Evolutionary conservation across 1,140 invertebrate species (phyloP), one percentile per base, ranked within the genome.

Genomic region (Drosophila malerkotliana): DNA sequence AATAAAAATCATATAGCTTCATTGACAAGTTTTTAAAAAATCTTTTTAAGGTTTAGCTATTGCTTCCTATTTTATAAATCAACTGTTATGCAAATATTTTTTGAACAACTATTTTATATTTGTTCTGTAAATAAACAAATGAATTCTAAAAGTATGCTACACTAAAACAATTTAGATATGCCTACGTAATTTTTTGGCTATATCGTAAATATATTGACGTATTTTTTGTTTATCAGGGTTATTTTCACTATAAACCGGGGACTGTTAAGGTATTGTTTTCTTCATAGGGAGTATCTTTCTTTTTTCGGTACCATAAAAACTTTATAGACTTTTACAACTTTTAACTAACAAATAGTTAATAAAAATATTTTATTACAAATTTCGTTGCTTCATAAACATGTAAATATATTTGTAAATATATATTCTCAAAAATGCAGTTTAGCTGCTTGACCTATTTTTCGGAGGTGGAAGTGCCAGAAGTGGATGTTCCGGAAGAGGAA

Each of bases 101-200:
- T 21, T 21, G 21, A 21, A 21, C 2, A 21, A 21, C 21, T 21
- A 21, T 21, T 21, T 2, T 21, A 21, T 2, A 21, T 21, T 21
- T 21, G 2, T 21, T 2, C 2, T 21, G 21, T 15, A 44, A 44
- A 18, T 18, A 44, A 15, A 18, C n/a, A 44, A 44, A 44, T 44
- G 2, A 18, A 4, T 44, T 44, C 41, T 18, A 9, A 47, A 47
- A 47, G 44, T 47, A 47, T 24, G 44, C 44, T 24, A 47, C 18
- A 47, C 44, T 47, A 47, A 47, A 47, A 47, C 44, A 21, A 47
- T 47, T 47, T 21, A 47, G 44, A 47, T 47, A 47, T 18, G 18
- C 7, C 9, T 18, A 37, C 18, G 9, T 21, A 21, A 21, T 24
- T 47, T 47, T 47, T 44, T 47, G 18, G 18, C 9, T n/a, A 12